Base-by-base conservation (phyloP, 1,140 invertebrate species). In the Euschistus heros region DNA sequence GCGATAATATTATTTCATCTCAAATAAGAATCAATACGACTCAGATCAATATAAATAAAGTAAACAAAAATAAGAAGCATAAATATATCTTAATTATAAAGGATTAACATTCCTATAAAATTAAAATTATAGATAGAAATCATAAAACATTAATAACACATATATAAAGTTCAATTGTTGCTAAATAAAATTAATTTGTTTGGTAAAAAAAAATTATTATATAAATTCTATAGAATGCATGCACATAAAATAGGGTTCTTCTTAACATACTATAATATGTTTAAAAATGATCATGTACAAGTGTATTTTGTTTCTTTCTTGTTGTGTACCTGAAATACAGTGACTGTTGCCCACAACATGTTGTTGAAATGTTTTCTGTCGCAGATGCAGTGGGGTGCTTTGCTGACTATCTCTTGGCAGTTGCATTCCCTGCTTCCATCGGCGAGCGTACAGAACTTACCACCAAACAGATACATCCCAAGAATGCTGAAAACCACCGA, bases 401-500 rank as follows among this genome's bases (percentile, higher is more conserved):
- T 84, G 76, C 85, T 86, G 76, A 89, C 81, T 76, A 92, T 88
- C 80, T 95, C 92, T 74, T 84, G 82, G 83, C 93, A 97, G 76
- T 86, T 89, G 82, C 94, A 98, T 78, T 87, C 86, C 74, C 85
- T 84, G 79, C 85, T 85, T 79, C 89, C 88, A 77, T 89, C 85
- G 76, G 84, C 84, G 79, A 86, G 89, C 86, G 92, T 94, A 88
- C 94, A 97, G 92, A 97, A 96, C 86, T 94, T 95, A 88, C 93
- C 93, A 79, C 92, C 93, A 84, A 97, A 97, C 80, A 97, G 88
- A 84, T 94, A 92, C 92, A 95, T 96, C 80, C 94, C 94, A 81
- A 94, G 88, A 80, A 94, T 93, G 86, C 92, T 94, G 88, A 73
- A 57, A 80, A 75, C 78, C 73, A 75, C 75, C 75, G 30, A 18